Evolutionary conservation across 2,797 vertebrate species (phyloP).

Genomic region (Poecilia gillii): DNA sequence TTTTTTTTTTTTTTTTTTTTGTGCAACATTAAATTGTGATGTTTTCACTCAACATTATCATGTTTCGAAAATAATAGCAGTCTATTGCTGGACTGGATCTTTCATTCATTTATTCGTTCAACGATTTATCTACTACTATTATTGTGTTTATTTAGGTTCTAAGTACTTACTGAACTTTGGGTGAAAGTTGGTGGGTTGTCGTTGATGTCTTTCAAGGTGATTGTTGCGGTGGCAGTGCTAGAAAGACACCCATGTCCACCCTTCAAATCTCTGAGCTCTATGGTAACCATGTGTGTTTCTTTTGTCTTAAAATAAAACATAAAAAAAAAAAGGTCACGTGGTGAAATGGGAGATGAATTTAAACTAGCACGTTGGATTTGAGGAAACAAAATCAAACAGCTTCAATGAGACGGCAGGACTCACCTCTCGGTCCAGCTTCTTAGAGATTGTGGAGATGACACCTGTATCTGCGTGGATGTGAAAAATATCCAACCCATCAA

Average conservation of each 20-base stretch:
- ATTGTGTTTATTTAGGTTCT: not conserved
- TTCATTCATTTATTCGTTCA: not conserved
- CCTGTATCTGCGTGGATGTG: slow-evolving; percentile 78
- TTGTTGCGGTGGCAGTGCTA: slow-evolving; percentile 80
- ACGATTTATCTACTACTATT: not conserved
- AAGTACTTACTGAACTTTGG: slow-evolving; percentile 81
- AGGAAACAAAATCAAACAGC: not conserved
- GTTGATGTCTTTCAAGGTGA: slow-evolving; percentile 85
- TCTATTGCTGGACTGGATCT: not conserved
- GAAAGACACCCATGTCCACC: slow-evolving; percentile 76
- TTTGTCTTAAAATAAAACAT: slow-evolving; percentile 69
- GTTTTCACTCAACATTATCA: not conserved
- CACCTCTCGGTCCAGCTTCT: slow-evolving; percentile 90
- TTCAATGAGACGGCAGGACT: slow-evolving; percentile 5
- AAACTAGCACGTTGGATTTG: not conserved
- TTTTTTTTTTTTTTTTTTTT: not conserved
- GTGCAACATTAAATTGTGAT: not conserved
- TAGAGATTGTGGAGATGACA: slow-evolving; percentile 72
- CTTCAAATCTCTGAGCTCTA: slow-evolving; percentile 85
- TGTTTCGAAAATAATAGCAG: not conserved
- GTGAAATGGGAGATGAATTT: not conserved
- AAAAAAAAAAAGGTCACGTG: not conserved
- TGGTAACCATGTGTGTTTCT: slow-evolving; percentile 68
- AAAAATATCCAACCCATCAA: slow-evolving; percentile 71
- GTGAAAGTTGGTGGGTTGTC: slow-evolving; percentile 86